phyloP scores from a whole-genome alignment of 2,797 vertebrate species.

The Martes flavigula region DNA sequence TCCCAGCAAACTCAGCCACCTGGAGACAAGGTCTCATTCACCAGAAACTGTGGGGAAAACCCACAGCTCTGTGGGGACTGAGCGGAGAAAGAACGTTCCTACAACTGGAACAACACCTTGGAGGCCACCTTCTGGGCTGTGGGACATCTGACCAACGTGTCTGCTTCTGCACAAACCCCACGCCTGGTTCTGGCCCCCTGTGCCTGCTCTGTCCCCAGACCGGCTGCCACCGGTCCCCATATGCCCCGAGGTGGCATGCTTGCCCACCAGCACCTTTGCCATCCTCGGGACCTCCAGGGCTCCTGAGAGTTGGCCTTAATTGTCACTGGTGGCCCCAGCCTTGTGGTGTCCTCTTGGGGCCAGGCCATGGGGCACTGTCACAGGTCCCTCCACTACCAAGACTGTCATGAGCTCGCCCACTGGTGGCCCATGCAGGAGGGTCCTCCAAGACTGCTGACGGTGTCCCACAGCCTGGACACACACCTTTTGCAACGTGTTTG shows the following conservation, averaged over 20 bases:
- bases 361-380: neutral
- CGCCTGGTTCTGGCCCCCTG: neutral
- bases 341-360: neutral
- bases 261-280: neutral
- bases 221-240: neutral
- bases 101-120: neutral
- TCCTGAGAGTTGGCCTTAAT: neutral
- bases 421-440: neutral
- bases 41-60: neutral
- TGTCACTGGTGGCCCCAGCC: neutral
- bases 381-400: neutral
- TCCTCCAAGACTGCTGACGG: accelerated
- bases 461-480: accelerated
- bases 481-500: accelerated
- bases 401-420: neutral
- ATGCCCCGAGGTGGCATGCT: accelerated
- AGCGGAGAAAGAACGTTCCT: neutral
- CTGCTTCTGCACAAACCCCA: neutral
- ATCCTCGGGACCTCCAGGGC: neutral
- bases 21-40: neutral
- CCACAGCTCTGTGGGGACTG: neutral
- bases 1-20: neutral
- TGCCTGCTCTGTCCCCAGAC: neutral
- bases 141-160: accelerated
- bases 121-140: neutral